Conservation (phyloP, 2,113 vertebrate genomes). For the Tragelaphus imberbis region DNA sequence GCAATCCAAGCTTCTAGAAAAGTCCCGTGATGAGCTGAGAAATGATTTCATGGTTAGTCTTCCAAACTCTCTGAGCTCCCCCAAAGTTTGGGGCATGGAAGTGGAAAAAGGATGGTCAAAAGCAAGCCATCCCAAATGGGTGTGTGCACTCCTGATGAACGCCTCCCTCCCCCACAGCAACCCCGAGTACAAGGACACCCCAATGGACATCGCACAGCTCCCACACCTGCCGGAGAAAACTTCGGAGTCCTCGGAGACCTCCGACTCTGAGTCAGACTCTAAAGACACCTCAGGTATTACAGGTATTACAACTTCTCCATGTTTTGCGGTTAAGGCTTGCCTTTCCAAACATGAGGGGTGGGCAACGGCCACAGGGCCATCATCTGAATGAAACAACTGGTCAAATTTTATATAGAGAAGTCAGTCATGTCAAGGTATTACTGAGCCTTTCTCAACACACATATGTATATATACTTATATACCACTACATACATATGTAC, state of each 20-base stretch:
- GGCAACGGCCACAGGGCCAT: not conserved
- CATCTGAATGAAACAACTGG: not conserved
- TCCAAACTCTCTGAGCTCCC: constrained; percentile 52
- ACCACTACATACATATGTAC: not conserved
- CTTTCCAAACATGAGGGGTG: not conserved
- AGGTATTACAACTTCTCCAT: constrained; percentile 55
- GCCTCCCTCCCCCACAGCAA: constrained; percentile 82
- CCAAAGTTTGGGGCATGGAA: constrained; percentile 50
- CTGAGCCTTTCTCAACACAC: not conserved
- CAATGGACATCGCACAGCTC: constrained; percentile 96
- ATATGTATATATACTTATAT: too few relatives aligned
- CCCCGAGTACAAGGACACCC: constrained; percentile 95
- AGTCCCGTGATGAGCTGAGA: constrained; percentile 50
- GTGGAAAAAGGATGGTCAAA: constrained; percentile 19
- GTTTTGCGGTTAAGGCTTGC: not conserved
- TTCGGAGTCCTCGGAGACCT: constrained; percentile 95
- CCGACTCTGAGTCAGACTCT: constrained; percentile 97
- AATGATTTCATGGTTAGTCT: constrained; percentile 49
- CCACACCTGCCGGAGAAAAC: constrained; percentile 96
- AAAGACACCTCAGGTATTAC: constrained; percentile 97
- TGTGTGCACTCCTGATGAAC: constrained; percentile 48
- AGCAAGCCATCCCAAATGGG: not conserved
- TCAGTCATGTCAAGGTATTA: not conserved
- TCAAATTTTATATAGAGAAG: not conserved
- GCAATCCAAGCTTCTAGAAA: constrained; percentile 47